A percentile compares a stretch with the other conserved stretches of the same genome.
These are phyloP conservation scores for Formica selysi DNA, from an alignment of 1,140 invertebrate species.

Conservation along the genomic window DNA sequence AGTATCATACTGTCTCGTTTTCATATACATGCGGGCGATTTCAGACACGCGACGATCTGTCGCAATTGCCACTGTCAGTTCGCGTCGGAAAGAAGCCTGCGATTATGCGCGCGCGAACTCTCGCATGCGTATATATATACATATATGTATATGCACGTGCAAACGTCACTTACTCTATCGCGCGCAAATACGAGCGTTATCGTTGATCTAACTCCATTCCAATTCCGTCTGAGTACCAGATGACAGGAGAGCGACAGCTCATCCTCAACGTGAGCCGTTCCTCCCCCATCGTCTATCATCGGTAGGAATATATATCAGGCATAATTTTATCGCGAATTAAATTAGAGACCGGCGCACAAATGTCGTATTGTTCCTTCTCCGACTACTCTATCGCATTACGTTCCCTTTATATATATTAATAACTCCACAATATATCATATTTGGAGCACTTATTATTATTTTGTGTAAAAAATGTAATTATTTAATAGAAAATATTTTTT, in stretches of 20 bases:
- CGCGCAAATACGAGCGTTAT: constrained; percentile 61
- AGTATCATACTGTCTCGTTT: constrained; percentile 65
- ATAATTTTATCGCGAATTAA: constrained; percentile 70
- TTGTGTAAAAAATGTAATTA: not conserved
- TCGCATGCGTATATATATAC: not conserved
- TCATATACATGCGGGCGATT: constrained; percentile 45
- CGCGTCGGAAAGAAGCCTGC: constrained; percentile 45
- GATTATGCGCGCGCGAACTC: constrained; percentile 41
- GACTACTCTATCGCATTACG: no score
- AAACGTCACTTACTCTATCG: constrained; percentile 59
- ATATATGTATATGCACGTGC: not conserved
- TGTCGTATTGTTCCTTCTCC: not conserved
- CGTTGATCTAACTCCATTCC: constrained; percentile 74
- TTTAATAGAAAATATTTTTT: no score
- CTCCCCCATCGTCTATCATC: constrained; percentile 49
- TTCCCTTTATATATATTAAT: not conserved
- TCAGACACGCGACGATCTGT: constrained; percentile 64
- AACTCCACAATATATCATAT: no score
- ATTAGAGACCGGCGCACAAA: constrained; percentile 42
- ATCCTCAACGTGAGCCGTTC: constrained; percentile 59
- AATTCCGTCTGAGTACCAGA: constrained; percentile 68
- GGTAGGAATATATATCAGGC: constrained; percentile 61
- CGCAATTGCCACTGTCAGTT: constrained; percentile 48
- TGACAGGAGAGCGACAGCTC: constrained; percentile 71
- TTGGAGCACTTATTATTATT: no score